phyloP scores from a whole-genome alignment of 2,888 invertebrate genomes.

The Vanessa cardui region DNA sequence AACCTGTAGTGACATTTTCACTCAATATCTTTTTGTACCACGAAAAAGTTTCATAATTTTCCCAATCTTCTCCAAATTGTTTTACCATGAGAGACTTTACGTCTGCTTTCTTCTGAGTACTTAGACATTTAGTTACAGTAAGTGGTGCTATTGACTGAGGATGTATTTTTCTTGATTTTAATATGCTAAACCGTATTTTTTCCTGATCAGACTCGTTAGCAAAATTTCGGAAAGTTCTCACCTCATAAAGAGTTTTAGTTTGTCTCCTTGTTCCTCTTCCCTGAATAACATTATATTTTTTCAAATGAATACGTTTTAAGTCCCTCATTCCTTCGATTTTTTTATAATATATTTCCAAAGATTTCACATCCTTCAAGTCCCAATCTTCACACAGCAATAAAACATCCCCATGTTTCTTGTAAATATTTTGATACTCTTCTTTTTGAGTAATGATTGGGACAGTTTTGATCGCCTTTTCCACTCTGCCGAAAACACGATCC shows the following conservation, averaged over 20 bases:
- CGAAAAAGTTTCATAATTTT: conserved; percentile 17
- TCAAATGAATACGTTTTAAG: conserved; percentile 21
- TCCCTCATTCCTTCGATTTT: conserved; percentile 12
- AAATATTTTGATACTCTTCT: conserved; percentile 21
- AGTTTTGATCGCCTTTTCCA: conserved; percentile 12
- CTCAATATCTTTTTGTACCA: too few species aligned
- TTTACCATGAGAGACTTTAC: conserved; percentile 17
- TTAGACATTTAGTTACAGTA: conserved; percentile 15
- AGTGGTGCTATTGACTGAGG: conserved; percentile 20
- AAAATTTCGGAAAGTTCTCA: conserved; percentile 16
- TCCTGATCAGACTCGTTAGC: conserved; percentile 19
- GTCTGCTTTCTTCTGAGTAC: conserved; percentile 22
- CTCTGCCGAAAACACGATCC: conserved; percentile 19
- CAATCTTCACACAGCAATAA: conserved; percentile 19
- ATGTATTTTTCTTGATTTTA: conserved; percentile 16
- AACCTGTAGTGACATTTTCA: too few species aligned
- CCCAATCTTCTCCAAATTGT: conserved; percentile 24
- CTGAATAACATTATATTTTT: conserved; percentile 25
- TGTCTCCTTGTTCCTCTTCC: conserved; percentile 24
- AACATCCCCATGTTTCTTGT: conserved; percentile 16
- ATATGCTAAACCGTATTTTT: conserved; percentile 1
- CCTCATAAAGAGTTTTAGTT: conserved; percentile 25
- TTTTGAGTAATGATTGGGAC: conserved; percentile 9
- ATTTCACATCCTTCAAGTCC: conserved; percentile 14
- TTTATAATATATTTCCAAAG: conserved; percentile 10